phyloP scores from a whole-genome alignment of 2,113 vertebrate genomes.

The Atlantisia rogersi region DNA sequence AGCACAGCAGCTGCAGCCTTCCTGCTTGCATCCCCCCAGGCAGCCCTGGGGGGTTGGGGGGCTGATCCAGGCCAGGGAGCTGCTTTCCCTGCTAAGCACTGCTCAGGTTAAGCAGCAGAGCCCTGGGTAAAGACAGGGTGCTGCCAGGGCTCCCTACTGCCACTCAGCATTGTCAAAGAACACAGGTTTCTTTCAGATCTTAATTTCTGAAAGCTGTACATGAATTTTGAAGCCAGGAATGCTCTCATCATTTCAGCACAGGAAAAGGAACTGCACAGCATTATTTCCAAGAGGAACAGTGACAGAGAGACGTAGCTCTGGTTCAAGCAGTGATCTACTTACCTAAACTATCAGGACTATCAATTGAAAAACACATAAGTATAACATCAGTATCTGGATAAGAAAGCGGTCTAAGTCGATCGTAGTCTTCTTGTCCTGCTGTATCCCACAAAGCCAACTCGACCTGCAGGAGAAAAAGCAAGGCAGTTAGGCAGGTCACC shows the following conservation, averaged over 20 bases:
- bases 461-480: slow-evolving; percentile 78
- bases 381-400: slow-evolving; percentile 99
- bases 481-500: not conserved
- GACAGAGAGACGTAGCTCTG: not conserved
- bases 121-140: not conserved
- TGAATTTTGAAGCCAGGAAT: not conserved
- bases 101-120: not conserved
- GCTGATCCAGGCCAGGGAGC: not conserved
- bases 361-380: slow-evolving; percentile 99
- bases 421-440: slow-evolving; percentile 98
- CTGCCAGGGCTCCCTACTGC: not conserved
- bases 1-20: not conserved
- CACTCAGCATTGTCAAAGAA: not conserved
- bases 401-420: slow-evolving; percentile 95
- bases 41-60: not conserved
- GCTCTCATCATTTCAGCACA: not conserved
- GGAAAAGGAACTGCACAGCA: not conserved
- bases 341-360: slow-evolving; percentile 99
- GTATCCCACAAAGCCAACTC: slow-evolving; percentile 99
- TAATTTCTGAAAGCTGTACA: not conserved
- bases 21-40: no score
- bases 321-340: slow-evolving; percentile 52
- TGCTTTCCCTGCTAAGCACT: not conserved
- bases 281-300: not conserved
- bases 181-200: not conserved